Conservation (phyloP, 2,113 vertebrate genomes). For the Empidonax alnorum region DNA sequence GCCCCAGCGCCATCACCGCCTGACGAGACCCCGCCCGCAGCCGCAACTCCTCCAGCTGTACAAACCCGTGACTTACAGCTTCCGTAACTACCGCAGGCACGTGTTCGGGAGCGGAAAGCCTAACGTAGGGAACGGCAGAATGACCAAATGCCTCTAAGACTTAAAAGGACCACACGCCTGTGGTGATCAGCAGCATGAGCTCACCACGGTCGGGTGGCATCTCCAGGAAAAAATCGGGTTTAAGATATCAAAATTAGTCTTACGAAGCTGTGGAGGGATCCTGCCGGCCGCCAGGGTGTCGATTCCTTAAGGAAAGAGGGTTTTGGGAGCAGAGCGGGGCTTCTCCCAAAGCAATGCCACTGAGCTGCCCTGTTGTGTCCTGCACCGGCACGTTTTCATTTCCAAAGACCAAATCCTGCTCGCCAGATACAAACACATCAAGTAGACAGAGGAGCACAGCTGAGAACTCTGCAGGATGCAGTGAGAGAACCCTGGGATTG, state of each 20-base stretch:
- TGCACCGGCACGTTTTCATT: fast-evolving
- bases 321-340: neutral
- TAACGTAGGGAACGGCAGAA: fast-evolving
- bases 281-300: fast-evolving
- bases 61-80: fast-evolving
- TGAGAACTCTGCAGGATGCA: neutral
- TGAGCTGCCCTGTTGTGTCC: too few species aligned
- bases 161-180: neutral
- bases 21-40: neutral
- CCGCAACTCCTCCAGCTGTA: too few species aligned
- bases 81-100: fast-evolving
- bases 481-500: neutral
- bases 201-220: fast-evolving
- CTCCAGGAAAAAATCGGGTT: neutral
- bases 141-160: neutral
- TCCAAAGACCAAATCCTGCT: neutral
- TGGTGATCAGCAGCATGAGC: fast-evolving
- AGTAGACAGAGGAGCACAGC: neutral
- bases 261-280: neutral
- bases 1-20: fast-evolving
- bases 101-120: neutral
- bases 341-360: neutral
- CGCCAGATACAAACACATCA: fast-evolving
- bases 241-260: neutral
- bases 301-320: fast-evolving